Percentiles rank a stretch among this genome's conserved stretches.
Evolutionary conservation across 1,140 invertebrate species (phyloP).

Genomic region (Drosophila takahashii): DNA sequence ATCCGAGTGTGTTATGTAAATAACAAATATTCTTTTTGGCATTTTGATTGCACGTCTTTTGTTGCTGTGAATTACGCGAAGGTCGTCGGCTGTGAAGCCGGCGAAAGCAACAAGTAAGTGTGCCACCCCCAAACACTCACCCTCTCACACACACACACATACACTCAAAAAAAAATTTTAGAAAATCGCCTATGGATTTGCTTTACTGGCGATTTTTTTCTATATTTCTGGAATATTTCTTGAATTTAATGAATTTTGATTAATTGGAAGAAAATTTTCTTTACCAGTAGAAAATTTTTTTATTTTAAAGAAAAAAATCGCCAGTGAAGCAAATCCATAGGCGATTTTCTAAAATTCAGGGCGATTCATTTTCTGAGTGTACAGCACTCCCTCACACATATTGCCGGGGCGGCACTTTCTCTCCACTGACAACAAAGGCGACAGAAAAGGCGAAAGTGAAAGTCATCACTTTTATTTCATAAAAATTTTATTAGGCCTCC

Average conservation of each 20-base stretch:
- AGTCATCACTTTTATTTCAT: conserved; percentile 83
- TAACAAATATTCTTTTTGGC: conserved; percentile 52
- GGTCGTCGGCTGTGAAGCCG: conserved; percentile 1
- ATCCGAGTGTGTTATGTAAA: conserved; percentile 34
- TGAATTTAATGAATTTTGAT: no score
- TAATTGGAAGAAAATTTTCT: no score
- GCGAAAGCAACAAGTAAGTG: conserved; percentile 55
- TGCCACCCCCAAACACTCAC: background rate
- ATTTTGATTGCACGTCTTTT: conserved; percentile 59
- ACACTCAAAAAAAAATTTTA: no score
- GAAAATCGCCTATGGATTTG: no score
- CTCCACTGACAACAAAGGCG: conserved; percentile 11
- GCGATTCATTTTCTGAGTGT: no score
- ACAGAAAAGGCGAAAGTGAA: conserved; percentile 63
- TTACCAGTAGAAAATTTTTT: no score
- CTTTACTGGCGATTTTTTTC: no score
- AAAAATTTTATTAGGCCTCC: conserved; percentile 78
- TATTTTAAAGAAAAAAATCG: no score
- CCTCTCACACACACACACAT: background rate
- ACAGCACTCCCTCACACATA: no score
- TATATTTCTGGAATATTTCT: no score
- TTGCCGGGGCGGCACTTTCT: conserved; percentile 1
- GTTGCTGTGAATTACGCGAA: conserved; percentile 41
- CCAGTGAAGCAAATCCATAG: no score
- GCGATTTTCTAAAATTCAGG: no score